Evolutionary conservation across 2,888 invertebrate genomes (phyloP).

Genomic region (Mystacides longicornis): DNA sequence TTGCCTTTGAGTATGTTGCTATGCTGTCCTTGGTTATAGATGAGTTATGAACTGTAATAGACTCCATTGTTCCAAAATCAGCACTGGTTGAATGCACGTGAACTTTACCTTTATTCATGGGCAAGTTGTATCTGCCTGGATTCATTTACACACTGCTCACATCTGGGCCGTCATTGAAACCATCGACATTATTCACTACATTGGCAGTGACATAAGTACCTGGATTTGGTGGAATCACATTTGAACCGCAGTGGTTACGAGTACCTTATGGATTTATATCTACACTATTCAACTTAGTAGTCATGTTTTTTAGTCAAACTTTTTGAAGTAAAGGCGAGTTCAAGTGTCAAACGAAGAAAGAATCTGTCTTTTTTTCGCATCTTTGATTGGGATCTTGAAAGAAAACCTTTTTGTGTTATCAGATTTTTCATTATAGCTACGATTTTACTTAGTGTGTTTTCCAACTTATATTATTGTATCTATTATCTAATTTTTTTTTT

Average conservation of each 20-base stretch:
- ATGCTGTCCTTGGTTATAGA: conserved; percentile 37
- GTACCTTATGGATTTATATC: too few relatives aligned
- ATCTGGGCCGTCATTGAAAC: conserved; percentile 47
- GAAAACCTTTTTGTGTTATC: too few relatives aligned
- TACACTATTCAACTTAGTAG: too few relatives aligned
- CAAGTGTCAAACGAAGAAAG: too few relatives aligned
- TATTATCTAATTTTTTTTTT: too few relatives aligned
- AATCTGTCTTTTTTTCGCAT: too few relatives aligned
- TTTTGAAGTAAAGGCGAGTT: too few relatives aligned
- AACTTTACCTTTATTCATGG: conserved; percentile 45
- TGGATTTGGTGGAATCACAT: background rate
- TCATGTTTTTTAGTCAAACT: too few relatives aligned
- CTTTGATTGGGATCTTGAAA: too few relatives aligned
- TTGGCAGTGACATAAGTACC: conserved; percentile 23
- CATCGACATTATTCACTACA: conserved; percentile 48
- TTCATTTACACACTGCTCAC: conserved; percentile 60
- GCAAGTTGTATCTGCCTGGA: conserved; percentile 63
- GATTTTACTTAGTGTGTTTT: too few relatives aligned
- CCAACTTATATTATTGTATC: too few relatives aligned
- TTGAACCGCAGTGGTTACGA: conserved; percentile 30
- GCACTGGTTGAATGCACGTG: background rate
- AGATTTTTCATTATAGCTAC: too few relatives aligned
- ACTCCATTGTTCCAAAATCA: conserved; percentile 12
- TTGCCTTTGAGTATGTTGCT: conserved; percentile 34
- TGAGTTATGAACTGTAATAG: conserved; percentile 27